Conservation (phyloP, 2,113 vertebrate species). For the Alouatta palliata region DNA sequence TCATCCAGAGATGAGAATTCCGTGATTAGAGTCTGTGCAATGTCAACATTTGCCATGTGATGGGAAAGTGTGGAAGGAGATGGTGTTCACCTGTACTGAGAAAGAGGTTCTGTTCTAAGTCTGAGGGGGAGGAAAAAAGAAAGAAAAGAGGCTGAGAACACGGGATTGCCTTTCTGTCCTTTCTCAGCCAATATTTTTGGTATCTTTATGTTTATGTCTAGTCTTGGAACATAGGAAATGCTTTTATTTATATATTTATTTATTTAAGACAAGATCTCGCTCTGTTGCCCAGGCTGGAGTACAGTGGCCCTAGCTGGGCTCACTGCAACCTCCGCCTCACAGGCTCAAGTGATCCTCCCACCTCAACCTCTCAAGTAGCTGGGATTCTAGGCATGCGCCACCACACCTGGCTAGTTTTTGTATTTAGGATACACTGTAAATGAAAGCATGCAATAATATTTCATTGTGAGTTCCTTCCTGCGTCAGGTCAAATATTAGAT, state of each 20-base stretch:
- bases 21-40: neutral
- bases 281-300: no score
- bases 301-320: no score
- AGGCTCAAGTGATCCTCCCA: no score
- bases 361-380: no score
- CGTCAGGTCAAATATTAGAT: no score
- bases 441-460: neutral
- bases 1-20: rapidly evolving
- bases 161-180: rapidly evolving
- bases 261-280: no score
- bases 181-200: no score
- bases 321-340: no score
- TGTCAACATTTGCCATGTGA: neutral
- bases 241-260: neutral
- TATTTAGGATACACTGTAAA: neutral
- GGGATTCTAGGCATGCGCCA: no score
- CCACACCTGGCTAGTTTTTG: no score
- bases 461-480: neutral
- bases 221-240: neutral
- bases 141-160: rapidly evolving
- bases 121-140: rapidly evolving
- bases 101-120: neutral
- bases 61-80: rapidly evolving
- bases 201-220: rapidly evolving
- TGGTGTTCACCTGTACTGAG: rapidly evolving